Base-by-base conservation (phyloP, 2,888 invertebrate species). In the Carabus problematicus region DNA sequence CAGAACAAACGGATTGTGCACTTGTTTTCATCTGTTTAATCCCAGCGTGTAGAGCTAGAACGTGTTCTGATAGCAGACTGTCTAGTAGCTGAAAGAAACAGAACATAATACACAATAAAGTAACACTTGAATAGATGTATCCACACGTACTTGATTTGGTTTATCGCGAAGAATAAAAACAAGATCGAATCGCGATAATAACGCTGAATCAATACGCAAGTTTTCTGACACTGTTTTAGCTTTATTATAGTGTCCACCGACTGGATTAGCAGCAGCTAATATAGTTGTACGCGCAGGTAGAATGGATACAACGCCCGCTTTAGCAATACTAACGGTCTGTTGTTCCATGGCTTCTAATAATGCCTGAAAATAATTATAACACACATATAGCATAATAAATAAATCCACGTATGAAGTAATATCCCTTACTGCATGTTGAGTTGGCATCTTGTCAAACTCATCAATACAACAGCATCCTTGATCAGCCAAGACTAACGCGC, bases 331-430 rank as follows among this genome's bases (percentile, higher is more conserved):
- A 45, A 97, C 91, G 58, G 91, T 89, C 75, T 96, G 91, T 77
- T 97, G 95, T 79, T 98, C 97, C 95, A 98, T 95, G 0, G 94
- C 93, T 84, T 98, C 97, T 52, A 97, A 83, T 61, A 98, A 83
- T 69, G 93, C 91, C 86, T 91, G 42, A 52, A 52, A 8, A 61
- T 18, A 55, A 55, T 12, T 49, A 42, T 41, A 60, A 18, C 11
- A 4, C 52, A 11, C 12, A 8, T 9, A 52, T 52, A 8, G 14
- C 18, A 54, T 18, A 6, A 54, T 54, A 54, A 12, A 54, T 54
- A 54, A 11, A 54, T 54, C 3, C 7, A 8, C 9, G 9, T 54
- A 16, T 54, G 2, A 6, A 54, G 2, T 3, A 16, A 8, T 54
- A 16, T 18, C 12, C 47, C 75, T 75, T 79, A 87, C 87, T 77